These are phyloP conservation scores for Neocrepidodera transversa DNA, from an alignment of 2,888 invertebrate species.

Conservation along the genomic window DNA sequence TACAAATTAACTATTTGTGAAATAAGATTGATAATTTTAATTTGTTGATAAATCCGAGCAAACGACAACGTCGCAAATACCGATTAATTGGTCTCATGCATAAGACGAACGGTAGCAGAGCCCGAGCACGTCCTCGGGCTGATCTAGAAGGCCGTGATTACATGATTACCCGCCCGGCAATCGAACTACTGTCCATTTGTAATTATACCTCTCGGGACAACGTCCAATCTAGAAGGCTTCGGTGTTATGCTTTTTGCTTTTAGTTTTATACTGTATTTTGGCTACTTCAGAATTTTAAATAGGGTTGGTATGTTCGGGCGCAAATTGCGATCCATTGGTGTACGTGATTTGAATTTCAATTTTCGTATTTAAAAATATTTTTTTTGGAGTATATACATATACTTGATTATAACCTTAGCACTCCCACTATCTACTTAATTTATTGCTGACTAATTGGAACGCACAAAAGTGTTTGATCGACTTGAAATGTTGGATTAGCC, in stretches of 20 bases:
- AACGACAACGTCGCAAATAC: slow-evolving; percentile 29
- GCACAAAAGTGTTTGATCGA: too few relatives aligned
- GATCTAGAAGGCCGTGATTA: slow-evolving; percentile 55
- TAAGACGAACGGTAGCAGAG: slow-evolving; percentile 54
- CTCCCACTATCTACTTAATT: too few relatives aligned
- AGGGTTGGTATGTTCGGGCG: slow-evolving; percentile 26
- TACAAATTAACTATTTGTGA: too few relatives aligned
- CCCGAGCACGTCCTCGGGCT: slow-evolving; percentile 47
- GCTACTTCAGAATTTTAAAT: slow-evolving; percentile 45
- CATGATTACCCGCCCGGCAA: slow-evolving; percentile 55
- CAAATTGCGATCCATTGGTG: slow-evolving; percentile 36
- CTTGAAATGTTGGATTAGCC: too few relatives aligned
- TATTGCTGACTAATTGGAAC: too few relatives aligned
- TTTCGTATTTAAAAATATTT: neutral
- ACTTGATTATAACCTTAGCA: too few relatives aligned
- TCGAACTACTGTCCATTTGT: slow-evolving; percentile 58
- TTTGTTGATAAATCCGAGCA: too few relatives aligned
- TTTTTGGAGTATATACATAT: neutral
- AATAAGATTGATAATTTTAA: too few relatives aligned
- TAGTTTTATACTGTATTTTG: slow-evolving; percentile 45
- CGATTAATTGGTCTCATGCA: slow-evolving; percentile 51
- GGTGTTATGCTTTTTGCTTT: slow-evolving; percentile 32
- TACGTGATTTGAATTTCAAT: too few relatives aligned
- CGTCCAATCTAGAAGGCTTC: slow-evolving; percentile 39
- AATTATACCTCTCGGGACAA: slow-evolving; percentile 54